Base-by-base conservation (phyloP, 1,140 invertebrate genomes). In the Eupeodes corollae region DNA sequence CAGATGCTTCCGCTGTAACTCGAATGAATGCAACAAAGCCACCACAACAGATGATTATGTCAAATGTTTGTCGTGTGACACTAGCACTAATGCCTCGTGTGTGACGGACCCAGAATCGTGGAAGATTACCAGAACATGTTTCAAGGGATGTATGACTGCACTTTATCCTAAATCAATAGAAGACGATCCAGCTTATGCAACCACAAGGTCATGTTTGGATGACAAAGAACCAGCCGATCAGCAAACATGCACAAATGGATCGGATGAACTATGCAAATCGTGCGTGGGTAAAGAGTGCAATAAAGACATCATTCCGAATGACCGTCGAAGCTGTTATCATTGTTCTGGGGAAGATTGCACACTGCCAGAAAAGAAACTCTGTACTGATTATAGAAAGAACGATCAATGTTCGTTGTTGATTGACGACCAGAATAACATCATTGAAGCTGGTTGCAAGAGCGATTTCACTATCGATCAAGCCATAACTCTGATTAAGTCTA, bases 11-110 rank as follows among this genome's bases (percentile, higher is more conserved):
- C 58, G 58, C 34, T 66, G 63, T 42, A 66, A 66, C 15, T 65
- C 62, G 12, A 66, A 66, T 32, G 58, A 56, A n/a, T 65, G 63
- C 44, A 65, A 65, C 18, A 37, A 49, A 6, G 60, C 63, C 21
- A 52, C 50, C 18, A 52, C 46, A 14, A 46, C 55, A 5, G 39
- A 46, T 1, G 42, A 49, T 13, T 65, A 61, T 32, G 53, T 65
- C 1, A 52, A 61, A 15, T 65, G 63, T 6, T 33, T 61, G 11
- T 54, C 53, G 1, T 65, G 63, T 34, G 63, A 64, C 13, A 59
- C 58, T 2, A 54, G 54, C 9, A 8, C 42, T 31, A 47, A 57
- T 44, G n/a, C 43, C 0, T 39, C 51, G 10, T 66, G 63, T 19
- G 31, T 49, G 11, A 10, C 19, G 1, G 30, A 48, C 21, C 19